These are phyloP conservation scores for Metopia argyrocephala DNA, from an alignment of 2,888 invertebrate species.

Conservation along the genomic window DNA sequence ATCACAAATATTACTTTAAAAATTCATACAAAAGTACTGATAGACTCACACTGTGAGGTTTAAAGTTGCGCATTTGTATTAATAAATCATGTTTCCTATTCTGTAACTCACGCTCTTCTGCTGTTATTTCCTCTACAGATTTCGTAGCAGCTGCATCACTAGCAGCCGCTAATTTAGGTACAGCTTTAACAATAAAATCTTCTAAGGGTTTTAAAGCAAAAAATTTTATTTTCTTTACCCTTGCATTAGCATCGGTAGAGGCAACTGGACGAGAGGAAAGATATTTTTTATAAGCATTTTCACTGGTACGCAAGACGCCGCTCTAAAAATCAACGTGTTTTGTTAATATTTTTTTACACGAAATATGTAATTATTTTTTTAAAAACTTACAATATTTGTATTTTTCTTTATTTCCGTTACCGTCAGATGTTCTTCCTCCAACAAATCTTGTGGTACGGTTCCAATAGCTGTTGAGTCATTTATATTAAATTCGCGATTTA, in stretches of 20 bases:
- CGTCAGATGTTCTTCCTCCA: constrained; percentile 91
- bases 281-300: constrained; percentile 95
- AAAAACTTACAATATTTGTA: constrained; percentile 85
- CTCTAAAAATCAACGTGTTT: constrained; percentile 77
- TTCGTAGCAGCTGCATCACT: constrained; percentile 80
- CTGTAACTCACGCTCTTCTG: constrained; percentile 72
- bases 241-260: constrained; percentile 91
- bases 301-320: constrained; percentile 85
- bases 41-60: constrained; percentile 75
- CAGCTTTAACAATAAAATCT: constrained; percentile 73
- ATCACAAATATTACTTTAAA: not conserved
- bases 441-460: constrained; percentile 86
- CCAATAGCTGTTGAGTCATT: constrained; percentile 80
- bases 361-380: constrained; percentile 16
- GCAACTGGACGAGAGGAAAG: constrained; percentile 91
- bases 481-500: constrained; percentile 85
- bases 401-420: constrained; percentile 87
- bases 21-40: not conserved
- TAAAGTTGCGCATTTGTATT: constrained; percentile 75
- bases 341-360: not conserved
- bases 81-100: constrained; percentile 76
- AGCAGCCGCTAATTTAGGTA: constrained; percentile 78
- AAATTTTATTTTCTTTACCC: constrained; percentile 89
- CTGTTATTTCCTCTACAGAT: constrained; percentile 72
- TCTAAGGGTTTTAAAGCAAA: constrained; percentile 79